These are phyloP conservation scores for Eutrigla gurnardus DNA, from an alignment of 2,797 vertebrate species.

Conservation along the genomic window DNA sequence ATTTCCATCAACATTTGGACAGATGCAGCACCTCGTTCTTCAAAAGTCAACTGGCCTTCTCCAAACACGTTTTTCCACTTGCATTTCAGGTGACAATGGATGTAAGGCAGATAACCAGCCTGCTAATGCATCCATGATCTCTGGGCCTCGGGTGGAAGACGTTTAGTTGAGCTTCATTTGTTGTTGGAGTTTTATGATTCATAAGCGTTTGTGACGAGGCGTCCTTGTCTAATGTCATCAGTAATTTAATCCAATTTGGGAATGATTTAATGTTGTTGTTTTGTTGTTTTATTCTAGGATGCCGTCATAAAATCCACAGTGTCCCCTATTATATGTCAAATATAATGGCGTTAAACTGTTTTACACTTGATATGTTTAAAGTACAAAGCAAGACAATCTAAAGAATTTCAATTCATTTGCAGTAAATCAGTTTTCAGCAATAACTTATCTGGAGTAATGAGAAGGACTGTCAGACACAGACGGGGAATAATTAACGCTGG, in stretches of 20 bases:
- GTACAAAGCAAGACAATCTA: constrained; percentile 8
- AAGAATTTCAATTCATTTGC: constrained; percentile 21
- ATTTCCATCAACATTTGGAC: constrained; percentile 27
- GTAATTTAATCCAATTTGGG: constrained; percentile 12
- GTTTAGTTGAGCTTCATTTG: constrained; percentile 14
- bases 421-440: constrained; percentile 31
- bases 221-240: constrained; percentile 23
- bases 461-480: neutral
- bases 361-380: constrained; percentile 3
- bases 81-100: constrained; percentile 36
- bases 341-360: constrained; percentile 11
- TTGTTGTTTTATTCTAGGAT: constrained; percentile 9
- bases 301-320: constrained; percentile 21
- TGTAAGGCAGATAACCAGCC: neutral
- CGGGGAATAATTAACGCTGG: constrained; percentile 11
- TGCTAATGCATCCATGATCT: constrained; percentile 15
- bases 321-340: neutral
- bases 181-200: constrained; percentile 11
- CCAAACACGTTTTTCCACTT: constrained; percentile 28
- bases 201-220: constrained; percentile 2
- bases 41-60: constrained; percentile 20
- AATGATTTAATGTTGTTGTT: constrained; percentile 23
- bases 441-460: constrained; percentile 29
- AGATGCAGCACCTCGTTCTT: constrained; percentile 4
- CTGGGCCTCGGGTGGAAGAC: neutral